These are phyloP conservation scores for Aeoliscus strigatus DNA, from an alignment of 2,797 vertebrate species.

Conservation along the genomic window DNA sequence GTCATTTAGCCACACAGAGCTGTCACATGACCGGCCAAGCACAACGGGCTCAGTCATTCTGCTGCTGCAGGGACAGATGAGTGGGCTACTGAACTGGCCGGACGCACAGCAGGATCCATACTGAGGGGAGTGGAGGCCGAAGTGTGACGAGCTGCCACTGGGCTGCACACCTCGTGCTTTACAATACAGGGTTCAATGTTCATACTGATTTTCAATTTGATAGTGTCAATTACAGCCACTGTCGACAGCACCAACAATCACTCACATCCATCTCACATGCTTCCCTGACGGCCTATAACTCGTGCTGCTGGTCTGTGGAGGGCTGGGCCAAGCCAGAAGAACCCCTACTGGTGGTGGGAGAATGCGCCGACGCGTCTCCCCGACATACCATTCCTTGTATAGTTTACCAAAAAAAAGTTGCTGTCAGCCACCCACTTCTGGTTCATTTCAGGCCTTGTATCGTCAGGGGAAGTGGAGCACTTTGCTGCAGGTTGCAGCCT, in stretches of 20 bases:
- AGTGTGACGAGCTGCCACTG: conserved; percentile 5
- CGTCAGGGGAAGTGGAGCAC: conserved; percentile 36
- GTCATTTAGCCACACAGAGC: conserved; percentile 31
- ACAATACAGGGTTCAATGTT: too few relatives aligned
- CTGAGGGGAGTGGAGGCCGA: conserved; percentile 9
- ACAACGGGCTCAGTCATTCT: conserved; percentile 53
- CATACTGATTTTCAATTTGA: too few relatives aligned
- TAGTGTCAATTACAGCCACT: too few relatives aligned
- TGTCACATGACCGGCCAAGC: conserved; percentile 45
- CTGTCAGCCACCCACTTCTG: conserved; percentile 29
- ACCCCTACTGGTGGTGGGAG: too few relatives aligned
- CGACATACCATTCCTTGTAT: not conserved
- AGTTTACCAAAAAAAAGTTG: conserved; percentile 16
- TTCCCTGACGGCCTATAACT: too few relatives aligned
- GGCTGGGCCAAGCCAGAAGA: not conserved
- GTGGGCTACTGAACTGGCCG: conserved; percentile 19
- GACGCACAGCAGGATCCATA: conserved; percentile 26
- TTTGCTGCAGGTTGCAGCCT: conserved; percentile 36
- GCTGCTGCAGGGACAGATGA: conserved; percentile 29
- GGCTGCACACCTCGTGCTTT: too few relatives aligned
- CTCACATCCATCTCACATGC: too few relatives aligned
- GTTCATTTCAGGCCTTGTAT: conserved; percentile 33
- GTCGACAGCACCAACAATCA: too few relatives aligned
- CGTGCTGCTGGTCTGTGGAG: too few relatives aligned
- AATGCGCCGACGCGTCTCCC: too few relatives aligned